These are phyloP conservation scores for Eupithecia insigniata DNA, from an alignment of 2,888 invertebrate genomes.

Conservation along the genomic window DNA sequence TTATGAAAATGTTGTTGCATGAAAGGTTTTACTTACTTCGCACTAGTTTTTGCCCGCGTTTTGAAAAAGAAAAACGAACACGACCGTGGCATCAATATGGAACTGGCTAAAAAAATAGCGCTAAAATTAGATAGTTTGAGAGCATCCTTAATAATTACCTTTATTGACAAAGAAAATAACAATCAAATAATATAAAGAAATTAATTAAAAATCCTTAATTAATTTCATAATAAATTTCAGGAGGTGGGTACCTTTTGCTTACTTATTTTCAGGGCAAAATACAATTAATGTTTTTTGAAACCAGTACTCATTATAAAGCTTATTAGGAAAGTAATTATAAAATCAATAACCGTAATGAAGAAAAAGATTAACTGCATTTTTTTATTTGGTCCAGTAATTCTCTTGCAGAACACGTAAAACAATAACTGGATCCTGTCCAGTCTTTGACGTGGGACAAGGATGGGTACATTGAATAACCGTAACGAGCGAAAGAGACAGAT, in stretches of 20 bases:
- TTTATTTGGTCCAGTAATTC: constrained; percentile 58
- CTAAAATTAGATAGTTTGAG: neutral
- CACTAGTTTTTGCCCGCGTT: no score
- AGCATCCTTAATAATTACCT: no score
- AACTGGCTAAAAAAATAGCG: no score
- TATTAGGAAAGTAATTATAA: neutral
- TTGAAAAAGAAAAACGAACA: no score
- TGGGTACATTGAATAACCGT: constrained; percentile 48
- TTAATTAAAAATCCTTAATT: neutral
- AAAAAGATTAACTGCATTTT: constrained; percentile 52
- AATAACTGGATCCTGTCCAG: constrained; percentile 75
- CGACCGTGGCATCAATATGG: no score
- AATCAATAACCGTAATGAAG: constrained; percentile 24
- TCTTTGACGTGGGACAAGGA: constrained; percentile 56
- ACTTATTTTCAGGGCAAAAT: neutral
- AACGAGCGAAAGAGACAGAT: constrained; percentile 59
- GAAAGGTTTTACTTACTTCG: neutral
- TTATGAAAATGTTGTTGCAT: neutral
- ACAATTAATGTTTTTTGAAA: neutral
- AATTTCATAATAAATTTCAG: neutral
- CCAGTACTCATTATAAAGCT: neutral
- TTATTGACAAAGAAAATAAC: no score
- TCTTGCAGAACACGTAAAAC: constrained; percentile 76
- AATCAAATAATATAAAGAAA: no score
- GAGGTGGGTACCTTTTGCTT: neutral